Conservation (phyloP, 1,140 invertebrate genomes). For the Oryctes rhinoceros region DNA sequence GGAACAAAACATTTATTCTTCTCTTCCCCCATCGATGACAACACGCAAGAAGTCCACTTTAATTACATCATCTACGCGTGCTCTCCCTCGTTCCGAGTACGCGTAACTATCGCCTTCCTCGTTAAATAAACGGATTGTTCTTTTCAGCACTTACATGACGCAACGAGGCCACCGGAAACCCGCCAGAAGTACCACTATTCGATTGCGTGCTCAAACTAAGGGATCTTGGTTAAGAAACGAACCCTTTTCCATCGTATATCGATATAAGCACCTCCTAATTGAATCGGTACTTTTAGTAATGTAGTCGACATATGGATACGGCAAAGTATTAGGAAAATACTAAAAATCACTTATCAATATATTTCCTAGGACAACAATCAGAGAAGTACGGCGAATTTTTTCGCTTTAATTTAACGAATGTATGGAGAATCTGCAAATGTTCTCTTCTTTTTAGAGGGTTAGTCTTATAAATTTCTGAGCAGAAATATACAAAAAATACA, state of each 20-base stretch:
- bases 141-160: background rate
- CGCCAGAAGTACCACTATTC: background rate
- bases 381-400: no score
- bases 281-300: no score
- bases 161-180: constrained; percentile 2
- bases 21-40: background rate
- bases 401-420: no score
- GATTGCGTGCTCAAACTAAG: constrained; percentile 21
- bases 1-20: constrained; percentile 1
- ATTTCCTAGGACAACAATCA: no score
- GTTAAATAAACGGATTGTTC: constrained; percentile 34
- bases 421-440: no score
- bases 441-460: no score
- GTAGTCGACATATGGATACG: no score
- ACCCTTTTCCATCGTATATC: background rate
- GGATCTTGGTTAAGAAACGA: background rate
- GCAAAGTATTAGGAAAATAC: no score
- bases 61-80: constrained; percentile 22
- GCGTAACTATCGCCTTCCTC: constrained; percentile 21
- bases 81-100: background rate
- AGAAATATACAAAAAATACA: no score
- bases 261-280: no score
- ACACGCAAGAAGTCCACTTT: constrained; percentile 10
- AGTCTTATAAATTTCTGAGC: no score
- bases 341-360: no score